Conservation (phyloP, 2,113 vertebrate species). For the Clarias gariepinus region DNA sequence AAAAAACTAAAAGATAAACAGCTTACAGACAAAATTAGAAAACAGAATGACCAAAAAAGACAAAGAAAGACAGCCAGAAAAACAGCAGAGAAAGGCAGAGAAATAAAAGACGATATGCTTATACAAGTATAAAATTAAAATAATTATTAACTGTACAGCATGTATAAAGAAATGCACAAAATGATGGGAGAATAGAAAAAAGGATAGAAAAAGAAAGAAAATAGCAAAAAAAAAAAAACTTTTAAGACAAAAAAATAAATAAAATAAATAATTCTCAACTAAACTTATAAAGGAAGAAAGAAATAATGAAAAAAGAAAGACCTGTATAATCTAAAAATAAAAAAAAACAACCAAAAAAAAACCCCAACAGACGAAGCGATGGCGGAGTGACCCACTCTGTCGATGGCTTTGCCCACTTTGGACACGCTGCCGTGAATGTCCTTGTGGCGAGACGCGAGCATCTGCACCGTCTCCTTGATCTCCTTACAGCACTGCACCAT, state of each 20-base stretch:
- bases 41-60: no score
- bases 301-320: not conserved
- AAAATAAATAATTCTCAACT: not conserved
- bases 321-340: not conserved
- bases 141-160: no score
- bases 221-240: not conserved
- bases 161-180: no score
- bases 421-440: constrained; percentile 90
- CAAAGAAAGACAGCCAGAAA: no score
- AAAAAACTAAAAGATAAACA: no score
- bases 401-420: constrained; percentile 89
- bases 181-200: no score
- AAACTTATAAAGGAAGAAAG: not conserved
- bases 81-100: not conserved
- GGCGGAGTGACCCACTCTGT: constrained; percentile 71
- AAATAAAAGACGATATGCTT: not conserved
- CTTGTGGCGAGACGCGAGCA: constrained; percentile 85
- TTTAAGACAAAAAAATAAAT: not conserved
- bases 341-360: not conserved
- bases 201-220: not conserved
- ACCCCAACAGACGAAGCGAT: not conserved
- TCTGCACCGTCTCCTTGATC: constrained; percentile 88
- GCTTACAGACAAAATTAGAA: no score
- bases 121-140: no score
- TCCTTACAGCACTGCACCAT: constrained; percentile 89